Evolutionary conservation across 2,113 vertebrate genomes (phyloP).

Genomic region (Rana temporaria): DNA sequence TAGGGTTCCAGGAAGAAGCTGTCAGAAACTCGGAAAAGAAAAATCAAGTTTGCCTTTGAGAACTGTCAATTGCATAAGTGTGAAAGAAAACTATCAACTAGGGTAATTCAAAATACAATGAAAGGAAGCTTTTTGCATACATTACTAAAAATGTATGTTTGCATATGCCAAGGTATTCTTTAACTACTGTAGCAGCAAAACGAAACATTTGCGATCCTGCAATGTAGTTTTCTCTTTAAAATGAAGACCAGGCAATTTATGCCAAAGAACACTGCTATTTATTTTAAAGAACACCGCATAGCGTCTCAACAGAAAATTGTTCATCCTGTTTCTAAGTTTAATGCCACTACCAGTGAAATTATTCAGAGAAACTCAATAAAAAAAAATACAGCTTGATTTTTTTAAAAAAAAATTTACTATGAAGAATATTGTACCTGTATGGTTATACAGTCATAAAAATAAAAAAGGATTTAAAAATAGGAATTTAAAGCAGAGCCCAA

Average conservation of each 20-base stretch:
- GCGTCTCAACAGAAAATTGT: too few relatives aligned
- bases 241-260: neutral
- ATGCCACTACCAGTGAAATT: too few relatives aligned
- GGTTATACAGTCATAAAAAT: too few relatives aligned
- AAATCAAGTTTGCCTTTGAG: conserved; percentile 24
- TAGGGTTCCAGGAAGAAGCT: conserved; percentile 42
- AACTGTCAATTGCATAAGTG: conserved; percentile 29
- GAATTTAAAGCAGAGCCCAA: too few relatives aligned
- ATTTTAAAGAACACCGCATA: too few relatives aligned
- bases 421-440: too few relatives aligned
- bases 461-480: too few relatives aligned
- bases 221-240: neutral
- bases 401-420: too few relatives aligned
- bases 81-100: conserved; percentile 25
- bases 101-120: conserved; percentile 20
- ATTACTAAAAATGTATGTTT: conserved; percentile 4
- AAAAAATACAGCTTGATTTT: too few relatives aligned
- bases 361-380: too few relatives aligned
- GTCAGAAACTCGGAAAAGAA: conserved; percentile 25
- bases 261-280: too few relatives aligned
- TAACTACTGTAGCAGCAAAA: neutral
- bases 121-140: conserved; percentile 33
- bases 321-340: too few relatives aligned
- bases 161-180: neutral
- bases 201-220: neutral